These are phyloP conservation scores for Perognathus longimembris DNA, from an alignment of 2,113 vertebrate genomes.

Conservation along the genomic window DNA sequence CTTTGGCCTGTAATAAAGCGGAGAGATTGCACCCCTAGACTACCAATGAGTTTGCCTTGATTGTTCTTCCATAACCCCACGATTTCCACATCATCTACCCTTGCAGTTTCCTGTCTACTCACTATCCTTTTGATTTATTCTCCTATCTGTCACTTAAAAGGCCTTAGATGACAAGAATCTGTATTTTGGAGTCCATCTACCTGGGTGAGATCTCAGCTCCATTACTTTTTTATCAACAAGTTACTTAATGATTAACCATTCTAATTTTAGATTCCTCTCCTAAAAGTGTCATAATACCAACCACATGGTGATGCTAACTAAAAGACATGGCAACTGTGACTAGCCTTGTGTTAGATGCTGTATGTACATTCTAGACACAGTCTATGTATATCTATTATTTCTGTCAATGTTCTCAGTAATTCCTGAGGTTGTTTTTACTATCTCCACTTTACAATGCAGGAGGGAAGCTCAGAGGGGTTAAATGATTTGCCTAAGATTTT, in stretches of 20 bases:
- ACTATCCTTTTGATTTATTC: not conserved
- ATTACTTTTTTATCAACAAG: not conserved
- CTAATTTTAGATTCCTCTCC: not conserved
- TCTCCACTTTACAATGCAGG: not conserved
- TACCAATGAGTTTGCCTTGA: not conserved
- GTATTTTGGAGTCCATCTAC: not conserved
- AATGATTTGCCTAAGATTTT: not conserved
- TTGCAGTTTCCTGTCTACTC: not conserved
- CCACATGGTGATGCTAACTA: not conserved
- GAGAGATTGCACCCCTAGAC: not conserved
- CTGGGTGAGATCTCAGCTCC: not conserved
- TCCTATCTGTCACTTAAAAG: conserved; percentile 23
- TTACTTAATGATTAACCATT: not conserved
- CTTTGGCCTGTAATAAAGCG: not conserved
- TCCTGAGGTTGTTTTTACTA: not conserved
- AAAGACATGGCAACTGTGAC: not conserved
- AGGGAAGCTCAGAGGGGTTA: not conserved
- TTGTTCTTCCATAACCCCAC: not conserved
- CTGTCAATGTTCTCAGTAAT: not conserved
- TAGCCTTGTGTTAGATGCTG: not conserved
- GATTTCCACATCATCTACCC: not conserved
- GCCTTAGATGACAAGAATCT: too few relatives aligned
- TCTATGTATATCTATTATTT: not conserved
- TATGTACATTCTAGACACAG: not conserved
- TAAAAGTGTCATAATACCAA: not conserved